Evolutionary conservation across 2,888 invertebrate species (phyloP), one percentile per base, ranked within the genome.

Genomic region (Meiosimyza decipiens): DNA sequence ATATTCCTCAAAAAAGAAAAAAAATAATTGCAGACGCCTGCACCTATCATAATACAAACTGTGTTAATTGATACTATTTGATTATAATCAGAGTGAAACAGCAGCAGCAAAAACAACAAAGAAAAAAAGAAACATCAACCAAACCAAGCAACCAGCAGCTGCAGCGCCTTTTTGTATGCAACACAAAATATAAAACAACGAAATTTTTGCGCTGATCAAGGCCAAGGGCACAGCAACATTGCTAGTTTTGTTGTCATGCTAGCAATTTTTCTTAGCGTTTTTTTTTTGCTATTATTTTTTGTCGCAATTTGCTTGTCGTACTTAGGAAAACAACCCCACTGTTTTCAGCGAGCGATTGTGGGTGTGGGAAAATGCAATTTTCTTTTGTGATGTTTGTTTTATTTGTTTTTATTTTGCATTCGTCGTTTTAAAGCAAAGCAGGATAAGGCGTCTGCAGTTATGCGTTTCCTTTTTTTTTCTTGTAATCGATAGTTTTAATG

Each of bases 361-460:
- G 22, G 22, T 57, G 57, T 18, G 57, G 13, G 28, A 28, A 22
- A 18, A 12, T 28, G 28, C 12, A 12, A 9, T n/a, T 9, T 22
- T 12, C n/a, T 57, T 18, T 12, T 57, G 9, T 57, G 28, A 15
- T 18, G 15, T 28, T 28, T 55, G 55, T 22, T 18, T 16, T 55
- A 22, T 28, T 18, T 28, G 22, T 18, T 57, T 57, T 57, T 18
- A 18, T 13, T 57, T 22, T 22, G 57, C 18, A 40, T 57, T 22
- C 57, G 22, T 22, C 4, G 57, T 57, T 22, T 28, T 40, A 40
- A 40, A 2, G 28, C 57, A 40, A 40, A 2, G 28, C 57, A 22
- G 57, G 57, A 57, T 57, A 28, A 28, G 57, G 22, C 57, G 57
- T 28, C 57, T 57, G 12, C 57, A 57, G 57, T 12, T 57, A 57